Evolutionary conservation across 1,140 invertebrate species (phyloP), one percentile per base, ranked within the genome.

Genomic region (Eurytemora carolleeae): DNA sequence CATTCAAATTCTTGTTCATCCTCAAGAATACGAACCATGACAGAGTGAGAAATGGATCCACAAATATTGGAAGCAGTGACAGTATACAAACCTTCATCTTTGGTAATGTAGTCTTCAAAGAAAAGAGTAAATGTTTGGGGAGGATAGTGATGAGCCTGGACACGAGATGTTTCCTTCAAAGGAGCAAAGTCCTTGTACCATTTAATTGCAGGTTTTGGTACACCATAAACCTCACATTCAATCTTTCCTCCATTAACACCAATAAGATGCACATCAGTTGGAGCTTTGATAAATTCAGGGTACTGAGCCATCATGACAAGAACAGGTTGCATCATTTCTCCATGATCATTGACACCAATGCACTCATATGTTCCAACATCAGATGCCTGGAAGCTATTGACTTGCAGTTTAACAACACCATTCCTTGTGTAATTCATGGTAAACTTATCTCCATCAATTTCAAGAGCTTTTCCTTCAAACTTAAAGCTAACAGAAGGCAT

Each of bases 171-270:
- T 1, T 84, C 72, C 1, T 85, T 81, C 3, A 95, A 69, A 1
- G 87, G 89, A 69, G 87, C 84, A 89, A 90, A 95, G 71, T 96
- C 90, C 73, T 94, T 96, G 74, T 86, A 94, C 76, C 77, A 96
- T 70, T 88, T 92, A n/a, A 98, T 80, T 65, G 91, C 87, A 0
- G 94, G 93, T 67, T 84, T 83, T 0, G 94, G 94, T 60, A 88
- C 81, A 15, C 92, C 94, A 23, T 82, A 82, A 53, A 97, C 81
- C 57, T 85, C 78, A 53, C 91, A 93, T 69, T 86, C 83, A 24
- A 98, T 75, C 55, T 80, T 77, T 2, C 82, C 85, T 55, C 77
- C 79, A 59, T 81, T 80, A 53, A 87, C 74, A 1, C 82, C 69
- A 76, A 87, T 81, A 7, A 87, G 80, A 24, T 82, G 80, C 1